phyloP scores from a whole-genome alignment of 2,888 invertebrate genomes.

The Patella ulyssiponensis region DNA sequence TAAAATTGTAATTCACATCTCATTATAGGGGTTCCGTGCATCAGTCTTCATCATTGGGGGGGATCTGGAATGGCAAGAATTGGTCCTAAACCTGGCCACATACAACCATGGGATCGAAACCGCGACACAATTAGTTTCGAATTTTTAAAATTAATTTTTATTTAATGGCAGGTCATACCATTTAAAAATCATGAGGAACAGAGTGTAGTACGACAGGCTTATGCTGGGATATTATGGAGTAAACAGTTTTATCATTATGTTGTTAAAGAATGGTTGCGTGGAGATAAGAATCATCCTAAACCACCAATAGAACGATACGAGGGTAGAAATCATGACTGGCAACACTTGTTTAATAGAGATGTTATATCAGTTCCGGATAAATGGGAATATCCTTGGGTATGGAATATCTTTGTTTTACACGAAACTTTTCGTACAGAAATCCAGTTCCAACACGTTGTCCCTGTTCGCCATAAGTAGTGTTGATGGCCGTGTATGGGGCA shows the following conservation, averaged over 20 bases:
- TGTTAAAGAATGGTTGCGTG: constrained; percentile 61
- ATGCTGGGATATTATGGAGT: constrained; percentile 69
- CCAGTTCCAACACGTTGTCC: too few species aligned
- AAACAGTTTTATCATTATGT: constrained; percentile 70
- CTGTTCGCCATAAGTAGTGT: too few species aligned
- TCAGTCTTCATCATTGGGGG: too few species aligned
- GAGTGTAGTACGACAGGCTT: constrained; percentile 58
- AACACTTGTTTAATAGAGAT: constrained; percentile 68
- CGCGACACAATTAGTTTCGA: too few species aligned
- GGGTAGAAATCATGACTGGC: constrained; percentile 65
- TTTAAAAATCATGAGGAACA: constrained; percentile 41
- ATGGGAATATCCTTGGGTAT: constrained; percentile 73
- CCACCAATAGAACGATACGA: constrained; percentile 41
- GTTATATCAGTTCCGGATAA: constrained; percentile 73
- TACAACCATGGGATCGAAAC: too few species aligned
- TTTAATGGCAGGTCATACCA: constrained; percentile 50
- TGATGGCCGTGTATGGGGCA: too few species aligned
- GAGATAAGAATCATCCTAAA: constrained; percentile 48
- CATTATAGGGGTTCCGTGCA: too few species aligned
- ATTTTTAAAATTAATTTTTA: too few species aligned
- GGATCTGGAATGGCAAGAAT: too few species aligned
- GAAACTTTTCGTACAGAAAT: too few species aligned
- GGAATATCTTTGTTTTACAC: not conserved
- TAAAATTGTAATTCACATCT: too few species aligned
- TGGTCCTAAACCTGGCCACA: too few species aligned